Conservation (phyloP, 2,113 vertebrate genomes). For the Xenotilapia longispinis region DNA sequence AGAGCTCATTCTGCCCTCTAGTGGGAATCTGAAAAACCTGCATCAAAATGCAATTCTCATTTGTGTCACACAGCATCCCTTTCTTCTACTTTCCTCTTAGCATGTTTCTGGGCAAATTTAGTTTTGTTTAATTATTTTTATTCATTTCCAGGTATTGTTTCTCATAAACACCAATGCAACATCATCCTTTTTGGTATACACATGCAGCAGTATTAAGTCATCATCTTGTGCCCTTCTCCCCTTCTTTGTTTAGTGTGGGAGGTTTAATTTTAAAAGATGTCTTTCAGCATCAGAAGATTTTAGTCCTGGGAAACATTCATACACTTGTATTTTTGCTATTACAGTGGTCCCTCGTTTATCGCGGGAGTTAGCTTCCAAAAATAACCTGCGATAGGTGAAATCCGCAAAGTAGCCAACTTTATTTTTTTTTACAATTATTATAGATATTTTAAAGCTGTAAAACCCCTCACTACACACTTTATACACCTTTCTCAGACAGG, state of each 20-base stretch:
- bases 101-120: not conserved
- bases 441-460: not conserved
- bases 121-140: not conserved
- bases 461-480: not conserved
- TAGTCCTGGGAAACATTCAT: not conserved
- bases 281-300: not conserved
- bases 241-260: not conserved
- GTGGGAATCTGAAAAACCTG: not conserved
- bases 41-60: not conserved
- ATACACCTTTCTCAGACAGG: not conserved
- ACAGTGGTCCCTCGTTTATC: not conserved
- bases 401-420: not conserved
- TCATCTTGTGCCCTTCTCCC: not conserved
- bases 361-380: not conserved
- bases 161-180: not conserved
- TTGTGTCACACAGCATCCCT: not conserved
- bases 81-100: not conserved
- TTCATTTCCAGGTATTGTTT: not conserved
- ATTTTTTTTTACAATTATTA: not conserved
- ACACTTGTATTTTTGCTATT: not conserved
- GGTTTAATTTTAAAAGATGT: not conserved
- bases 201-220: not conserved
- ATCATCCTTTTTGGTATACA: not conserved
- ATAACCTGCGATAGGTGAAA: not conserved
- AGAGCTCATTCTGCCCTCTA: conserved; percentile 34